A percentile compares a stretch with the other conserved stretches of the same genome.
phyloP scores from a whole-genome alignment of 1,140 invertebrate species.

The Laupala kohalensis region DNA sequence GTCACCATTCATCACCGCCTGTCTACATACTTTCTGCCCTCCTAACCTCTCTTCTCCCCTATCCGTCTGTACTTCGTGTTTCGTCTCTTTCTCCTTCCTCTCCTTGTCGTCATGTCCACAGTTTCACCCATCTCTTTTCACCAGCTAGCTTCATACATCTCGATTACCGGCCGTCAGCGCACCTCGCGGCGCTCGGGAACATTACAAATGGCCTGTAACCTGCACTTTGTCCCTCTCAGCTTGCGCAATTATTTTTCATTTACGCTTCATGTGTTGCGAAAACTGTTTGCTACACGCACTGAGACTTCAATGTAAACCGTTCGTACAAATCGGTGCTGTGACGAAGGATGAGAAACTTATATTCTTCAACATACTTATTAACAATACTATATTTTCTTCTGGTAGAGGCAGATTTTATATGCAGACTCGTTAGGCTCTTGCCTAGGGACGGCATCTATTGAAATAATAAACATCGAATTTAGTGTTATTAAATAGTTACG shows the following conservation, averaged over 20 bases:
- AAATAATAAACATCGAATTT: no score
- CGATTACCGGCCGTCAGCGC: neutral
- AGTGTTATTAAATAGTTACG: no score
- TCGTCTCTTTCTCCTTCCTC: neutral
- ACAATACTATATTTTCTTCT: no score
- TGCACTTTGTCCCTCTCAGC: neutral
- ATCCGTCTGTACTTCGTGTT: neutral
- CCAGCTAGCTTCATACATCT: neutral
- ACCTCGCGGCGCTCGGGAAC: neutral
- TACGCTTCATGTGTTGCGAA: neutral
- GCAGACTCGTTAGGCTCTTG: no score
- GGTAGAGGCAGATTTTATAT: no score
- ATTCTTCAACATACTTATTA: no score
- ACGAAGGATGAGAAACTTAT: no score
- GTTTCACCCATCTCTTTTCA: no score
- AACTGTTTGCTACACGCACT: neutral
- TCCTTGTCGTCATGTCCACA: no score
- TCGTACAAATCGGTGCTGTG: no score
- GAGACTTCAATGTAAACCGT: no score
- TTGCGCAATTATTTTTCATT: neutral
- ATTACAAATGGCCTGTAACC: neutral
- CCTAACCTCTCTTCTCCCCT: neutral
- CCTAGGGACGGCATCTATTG: no score
- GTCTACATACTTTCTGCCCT: neutral
- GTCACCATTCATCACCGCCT: neutral